These are phyloP conservation scores for Ephialtes manifestator DNA, from an alignment of 2,888 invertebrate genomes.

Conservation along the genomic window DNA sequence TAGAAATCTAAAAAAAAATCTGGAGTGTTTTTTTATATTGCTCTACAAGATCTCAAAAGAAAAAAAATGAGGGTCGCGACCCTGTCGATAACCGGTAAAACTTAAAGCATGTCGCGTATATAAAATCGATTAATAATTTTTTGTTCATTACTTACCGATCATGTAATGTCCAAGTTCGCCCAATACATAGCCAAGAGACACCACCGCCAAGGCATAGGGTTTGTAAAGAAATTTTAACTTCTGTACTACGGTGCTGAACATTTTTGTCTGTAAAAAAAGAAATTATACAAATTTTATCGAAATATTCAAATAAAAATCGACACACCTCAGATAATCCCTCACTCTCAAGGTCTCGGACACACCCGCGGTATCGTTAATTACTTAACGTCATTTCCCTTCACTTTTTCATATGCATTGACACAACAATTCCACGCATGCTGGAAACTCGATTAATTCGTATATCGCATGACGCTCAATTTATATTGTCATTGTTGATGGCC, in stretches of 20 bases:
- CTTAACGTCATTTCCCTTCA: slow-evolving; percentile 49
- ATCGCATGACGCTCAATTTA: slow-evolving; percentile 10
- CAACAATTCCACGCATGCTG: neutral
- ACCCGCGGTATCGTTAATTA: slow-evolving; percentile 40
- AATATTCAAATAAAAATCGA: neutral
- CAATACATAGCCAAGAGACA: slow-evolving; percentile 94
- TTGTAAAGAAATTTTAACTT: slow-evolving; percentile 91
- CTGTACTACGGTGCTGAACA: slow-evolving; percentile 86
- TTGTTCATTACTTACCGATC: slow-evolving; percentile 88
- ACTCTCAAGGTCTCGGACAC: slow-evolving; percentile 58
- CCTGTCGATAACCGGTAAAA: too few species aligned
- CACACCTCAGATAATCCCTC: neutral
- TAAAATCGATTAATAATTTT: slow-evolving; percentile 12
- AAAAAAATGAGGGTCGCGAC: too few species aligned
- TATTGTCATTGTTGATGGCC: slow-evolving; percentile 46
- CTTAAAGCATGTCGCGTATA: too few species aligned
- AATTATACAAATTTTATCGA: neutral
- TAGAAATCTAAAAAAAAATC: too few species aligned
- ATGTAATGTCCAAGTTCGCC: slow-evolving; percentile 96
- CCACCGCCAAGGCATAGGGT: slow-evolving; percentile 92
- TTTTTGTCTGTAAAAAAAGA: slow-evolving; percentile 74
- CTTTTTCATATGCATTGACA: slow-evolving; percentile 46
- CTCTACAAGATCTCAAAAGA: too few species aligned
- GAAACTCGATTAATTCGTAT: neutral
- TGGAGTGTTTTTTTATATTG: too few species aligned